Evolutionary conservation across 2,888 invertebrate genomes (phyloP).

Genomic region (Cephalotes varians): DNA sequence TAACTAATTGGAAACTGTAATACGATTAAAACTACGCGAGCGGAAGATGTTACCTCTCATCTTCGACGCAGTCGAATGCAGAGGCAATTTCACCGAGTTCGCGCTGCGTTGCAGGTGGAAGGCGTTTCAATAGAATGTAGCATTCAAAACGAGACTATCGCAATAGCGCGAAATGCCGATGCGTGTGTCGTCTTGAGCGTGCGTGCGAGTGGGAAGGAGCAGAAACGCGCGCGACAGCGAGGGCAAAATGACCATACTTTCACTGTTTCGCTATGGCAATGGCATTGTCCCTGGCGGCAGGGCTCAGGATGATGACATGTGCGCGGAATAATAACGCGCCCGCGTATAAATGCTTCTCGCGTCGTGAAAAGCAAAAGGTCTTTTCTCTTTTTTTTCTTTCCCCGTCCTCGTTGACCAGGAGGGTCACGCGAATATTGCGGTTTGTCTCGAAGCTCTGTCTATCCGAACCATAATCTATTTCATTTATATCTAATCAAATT

Average conservation of each 20-base stretch:
- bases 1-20: not conserved
- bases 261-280: slow-evolving; percentile 85
- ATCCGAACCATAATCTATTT: not conserved
- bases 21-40: not conserved
- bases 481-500: not conserved
- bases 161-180: slow-evolving; percentile 32
- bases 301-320: slow-evolving; percentile 77
- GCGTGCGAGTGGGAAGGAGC: slow-evolving; percentile 51
- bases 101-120: not conserved
- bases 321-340: slow-evolving; percentile 74
- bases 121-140: not conserved
- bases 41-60: slow-evolving; percentile 29
- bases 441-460: not conserved
- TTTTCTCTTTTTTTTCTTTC: slow-evolving; percentile 64
- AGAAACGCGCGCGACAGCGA: slow-evolving; percentile 63
- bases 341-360: slow-evolving; percentile 56
- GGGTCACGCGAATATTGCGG: not conserved
- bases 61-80: slow-evolving; percentile 7
- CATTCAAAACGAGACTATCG: slow-evolving; percentile 42
- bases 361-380: slow-evolving; percentile 68
- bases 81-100: slow-evolving; percentile 23
- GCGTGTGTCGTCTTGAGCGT: slow-evolving; percentile 18
- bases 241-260: slow-evolving; percentile 84
- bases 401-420: not conserved
- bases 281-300: slow-evolving; percentile 83